Base-by-base conservation (phyloP, 1,140 invertebrate genomes). In the Macrostomum lignano region DNA sequence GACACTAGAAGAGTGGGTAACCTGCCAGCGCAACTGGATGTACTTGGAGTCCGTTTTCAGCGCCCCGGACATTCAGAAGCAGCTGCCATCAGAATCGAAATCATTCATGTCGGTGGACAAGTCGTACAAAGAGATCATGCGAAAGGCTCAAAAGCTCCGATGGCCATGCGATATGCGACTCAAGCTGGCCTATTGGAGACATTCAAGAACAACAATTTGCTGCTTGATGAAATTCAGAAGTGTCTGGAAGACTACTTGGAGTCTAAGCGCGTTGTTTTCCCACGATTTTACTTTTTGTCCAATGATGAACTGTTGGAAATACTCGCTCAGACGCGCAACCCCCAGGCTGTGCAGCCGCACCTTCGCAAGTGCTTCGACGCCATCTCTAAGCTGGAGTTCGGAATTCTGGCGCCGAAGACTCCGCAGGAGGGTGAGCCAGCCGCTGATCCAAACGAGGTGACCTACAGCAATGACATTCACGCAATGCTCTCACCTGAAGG, bases 331-430 rank as follows among this genome's bases (percentile, higher is more conserved):
- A 75, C 73, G 0, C 62, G 71, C 38, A 74, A 78, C 52, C 73
- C 75, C 0, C 68, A 73, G 39, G 74, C 74, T 1, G 74, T 84
- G 1, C 76, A 82, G 46, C 72, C 72, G 7, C 73, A 81, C 60
- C 55, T 84, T 13, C 63, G 73, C 29, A 82, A 81, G 53, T 81
- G 75, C 45, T 84, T 84, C 49, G 75, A 81, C 51, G 74, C 69
- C 33, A 60, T 60, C 29, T 40, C 51, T 15, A 54, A 52, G 36
- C 52, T 79, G 13, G 73, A 78, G 45, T 78, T 79, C 50, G 72
- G 66, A 34, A n/a, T 33, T 33, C 13, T 9, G 26, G 26, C 26
- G 3, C 26, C 26, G 17, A 28, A 4, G 17, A 15, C 17, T 28
- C 17, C 9, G n/a, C 9, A 24, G 23, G n/a, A 9, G n/a, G 23